Evolutionary conservation across 2,888 invertebrate genomes (phyloP), one percentile per base, ranked within the genome.

Genomic region (Pseudolycoriella hygida): DNA sequence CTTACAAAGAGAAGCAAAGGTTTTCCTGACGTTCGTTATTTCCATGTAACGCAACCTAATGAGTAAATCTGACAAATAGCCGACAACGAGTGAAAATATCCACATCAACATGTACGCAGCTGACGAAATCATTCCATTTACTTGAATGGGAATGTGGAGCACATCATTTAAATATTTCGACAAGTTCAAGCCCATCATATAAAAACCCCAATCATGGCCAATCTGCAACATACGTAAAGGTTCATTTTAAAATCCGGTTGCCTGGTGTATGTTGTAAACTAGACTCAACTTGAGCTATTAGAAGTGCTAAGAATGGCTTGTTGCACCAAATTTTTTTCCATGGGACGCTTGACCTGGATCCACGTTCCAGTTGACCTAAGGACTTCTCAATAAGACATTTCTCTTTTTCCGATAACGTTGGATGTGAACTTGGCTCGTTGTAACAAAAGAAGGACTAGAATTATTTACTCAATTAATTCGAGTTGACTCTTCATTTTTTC

Each of bases 1-100:
- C 12, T 62, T 62, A 76, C 76, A 76, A 30, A 30, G 11, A 30
- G 8, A 6, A 30, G 30, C 11, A 30, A 30, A 30, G 6, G 11
- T 11, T 30, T 30, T 30, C 11, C 30, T 30, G 11, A 11, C 30
- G 6, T 6, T 11, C 11, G 30, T 30, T 6, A 30, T 30, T 30
- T 6, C 6, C 11, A 30, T 6, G 11, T 10, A 30, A 10, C 11
- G 8, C 11, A 10, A 10, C 47, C 11, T 30, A 10, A 30, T 30
- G 6, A 30, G 11, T 11, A 6, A 30, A 11, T 30, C 30, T 10
- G 8, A 10, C 11, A 30, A 30, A 30, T 10, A 30, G 6, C 30
- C 30, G 11, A 6, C 11, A 11, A 6, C 11, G 11, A 30, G 6
- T 30, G 30, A 30, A 10, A 30, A 6, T 30, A 30, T 30, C 30